Percentiles rank a stretch among this genome's conserved stretches.
Conservation (phyloP, 2,113 vertebrate species). For the Hoplias malabaricus region DNA sequence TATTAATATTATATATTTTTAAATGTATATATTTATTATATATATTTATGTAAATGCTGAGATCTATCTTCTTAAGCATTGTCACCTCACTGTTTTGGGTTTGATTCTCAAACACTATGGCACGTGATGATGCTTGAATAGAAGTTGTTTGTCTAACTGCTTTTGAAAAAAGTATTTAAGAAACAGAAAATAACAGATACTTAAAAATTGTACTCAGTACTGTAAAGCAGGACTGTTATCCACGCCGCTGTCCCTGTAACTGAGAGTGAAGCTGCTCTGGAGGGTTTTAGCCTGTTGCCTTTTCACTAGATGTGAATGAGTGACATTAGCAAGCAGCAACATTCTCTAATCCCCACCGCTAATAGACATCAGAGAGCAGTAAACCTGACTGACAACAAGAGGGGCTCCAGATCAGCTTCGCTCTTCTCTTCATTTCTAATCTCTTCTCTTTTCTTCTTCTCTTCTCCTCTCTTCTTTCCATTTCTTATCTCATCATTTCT, state of each 20-base stretch:
- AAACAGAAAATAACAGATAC: too few relatives aligned
- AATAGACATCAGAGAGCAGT: conserved; percentile 46
- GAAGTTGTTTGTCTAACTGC: too few relatives aligned
- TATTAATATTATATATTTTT: too few relatives aligned
- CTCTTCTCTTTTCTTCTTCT: not conserved
- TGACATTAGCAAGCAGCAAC: conserved; percentile 27
- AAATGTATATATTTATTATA: too few relatives aligned
- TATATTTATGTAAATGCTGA: too few relatives aligned
- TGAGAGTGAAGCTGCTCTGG: not conserved
- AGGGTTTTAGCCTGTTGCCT: not conserved
- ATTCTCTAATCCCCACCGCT: conserved; percentile 9
- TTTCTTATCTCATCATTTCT: not conserved
- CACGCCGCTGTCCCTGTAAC: not conserved
- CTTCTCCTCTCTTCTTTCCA: not conserved
- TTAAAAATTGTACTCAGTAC: too few relatives aligned
- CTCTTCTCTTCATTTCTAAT: too few relatives aligned
- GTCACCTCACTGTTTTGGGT: too few relatives aligned
- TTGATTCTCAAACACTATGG: too few relatives aligned
- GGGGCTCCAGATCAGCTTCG: not conserved
- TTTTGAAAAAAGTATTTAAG: too few relatives aligned
- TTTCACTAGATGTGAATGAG: conserved; percentile 38
- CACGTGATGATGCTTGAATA: too few relatives aligned
- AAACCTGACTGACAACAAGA: not conserved
- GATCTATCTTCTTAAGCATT: too few relatives aligned
- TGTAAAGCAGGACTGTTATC: not conserved